Base-by-base conservation (phyloP, 2,888 invertebrate genomes). In the Luffia ferchaultella region DNA sequence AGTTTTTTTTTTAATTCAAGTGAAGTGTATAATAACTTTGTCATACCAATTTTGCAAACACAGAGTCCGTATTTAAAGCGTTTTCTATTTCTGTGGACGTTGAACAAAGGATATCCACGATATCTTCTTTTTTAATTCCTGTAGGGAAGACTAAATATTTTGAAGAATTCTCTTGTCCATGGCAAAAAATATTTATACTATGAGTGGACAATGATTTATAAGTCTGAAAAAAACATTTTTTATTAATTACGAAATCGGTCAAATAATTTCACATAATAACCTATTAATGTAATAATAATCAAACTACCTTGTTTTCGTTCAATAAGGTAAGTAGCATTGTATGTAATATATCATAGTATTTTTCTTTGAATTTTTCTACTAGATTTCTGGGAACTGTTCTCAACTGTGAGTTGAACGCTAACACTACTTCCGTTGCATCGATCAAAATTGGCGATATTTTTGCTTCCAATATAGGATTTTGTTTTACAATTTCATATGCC, bases 401-500 rank as follows among this genome's bases (percentile, higher is more conserved):
- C 16, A 85, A 57, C 49, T 85, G 74, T 2, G 66, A 46, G 20
- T 73, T 75, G 1, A 84, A 54, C 0, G 73, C 82, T 0, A 56
- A 58, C 2, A 79, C 59, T 1, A 79, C 56, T 0, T 63, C 64
- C 1, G 68, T 67, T 0, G 70, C 60, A 43, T 77, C 70, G 1
- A 70, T 61, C 1, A 85, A 54, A 1, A 69, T 61, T 0, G 84
- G 79, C 0, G 73, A 59, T 45, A 85, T 67, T 56, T 83, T 83
- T 51, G 63, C 75, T 46, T 78, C 72, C 1, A 85, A 56, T 1
- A 85, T 69, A 0, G 68, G 57, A 53, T 82, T 85, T 52, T 82
- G 80, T 18, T 70, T 71, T 0, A 85, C 71, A 5, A 85, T 73
- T 58, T 82, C 82, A 54, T 77, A 80, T 1, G 85, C 82, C 52